Base-by-base conservation (phyloP, 2,888 invertebrate species). In the Epirrhoe tristata region DNA sequence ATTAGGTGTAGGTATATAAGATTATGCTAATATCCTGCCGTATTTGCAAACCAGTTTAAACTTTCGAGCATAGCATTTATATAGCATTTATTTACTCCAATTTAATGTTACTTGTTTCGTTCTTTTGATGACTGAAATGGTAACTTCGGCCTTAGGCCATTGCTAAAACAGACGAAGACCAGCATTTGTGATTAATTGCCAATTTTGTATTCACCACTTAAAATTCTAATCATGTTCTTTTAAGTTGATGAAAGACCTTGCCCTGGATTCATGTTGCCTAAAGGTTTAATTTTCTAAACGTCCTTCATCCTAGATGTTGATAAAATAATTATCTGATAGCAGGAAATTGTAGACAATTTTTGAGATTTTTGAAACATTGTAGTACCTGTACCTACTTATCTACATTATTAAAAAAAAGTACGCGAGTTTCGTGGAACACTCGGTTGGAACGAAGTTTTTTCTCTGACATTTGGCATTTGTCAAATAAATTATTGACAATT, bases 171-270 rank as follows among this genome's bases (percentile, higher is more conserved):
- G 17, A 54, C 59, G 58, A 67, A 67, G 58, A 63, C 56, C 39
- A 56, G 16, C 57, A 63, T 68, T 60, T 58, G 46, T 65, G 59
- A 69, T 64, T 72, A 70, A 71, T 70, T 56, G 63, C 24, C 58
- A 66, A 69, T 70, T 64, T 58, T 43, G 43, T 67, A 68, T 69
- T 58, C 68, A 65, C 50, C 14, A 52, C 52, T 70, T 67, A 59
- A 67, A 69, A 67, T 70, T 63, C 62, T 66, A 70, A 74, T 69
- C 66, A 60, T 17, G 63, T 59, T 54, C 55, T 65, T 63, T 60
- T 43, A 64, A 55, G 39, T 70, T 66, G 63, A 62, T 67, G 17
- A 58, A 56, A 63, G 67, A 58, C 74, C 71, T 72, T 71, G 68
- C 51, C 69, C 71, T 72, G 59, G 65, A 72, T 72, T 63, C 7